Conservation (phyloP, 2,888 invertebrate species). For the Taenaris catops region DNA sequence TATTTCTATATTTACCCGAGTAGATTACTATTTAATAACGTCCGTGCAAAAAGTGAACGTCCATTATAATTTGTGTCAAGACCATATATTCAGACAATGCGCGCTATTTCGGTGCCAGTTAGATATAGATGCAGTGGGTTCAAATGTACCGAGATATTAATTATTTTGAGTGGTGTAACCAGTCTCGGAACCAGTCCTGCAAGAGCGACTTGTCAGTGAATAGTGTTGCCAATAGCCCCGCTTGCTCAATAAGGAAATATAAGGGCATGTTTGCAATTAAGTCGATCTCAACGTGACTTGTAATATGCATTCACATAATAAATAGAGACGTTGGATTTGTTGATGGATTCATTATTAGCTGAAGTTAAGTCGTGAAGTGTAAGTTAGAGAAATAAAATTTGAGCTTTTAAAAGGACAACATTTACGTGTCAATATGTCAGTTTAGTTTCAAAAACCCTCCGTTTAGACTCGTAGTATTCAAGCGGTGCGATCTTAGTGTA, state of each 20-base stretch:
- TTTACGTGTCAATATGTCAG: no score
- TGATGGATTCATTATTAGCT: no score
- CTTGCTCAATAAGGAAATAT: constrained; percentile 23
- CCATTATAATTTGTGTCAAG: constrained; percentile 7
- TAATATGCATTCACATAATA: no score
- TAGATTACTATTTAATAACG: no score
- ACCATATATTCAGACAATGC: constrained; percentile 12
- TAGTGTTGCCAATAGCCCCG: constrained; percentile 23
- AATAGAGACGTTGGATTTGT: no score
- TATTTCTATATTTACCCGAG: no score
- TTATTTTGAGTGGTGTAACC: constrained; percentile 15
- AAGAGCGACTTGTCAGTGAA: constrained; percentile 18
- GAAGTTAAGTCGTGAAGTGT: no score
- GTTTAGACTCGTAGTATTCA: no score
- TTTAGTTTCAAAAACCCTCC: no score
- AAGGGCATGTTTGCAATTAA: constrained; percentile 3
- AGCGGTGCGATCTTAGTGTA: no score
- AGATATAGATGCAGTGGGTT: constrained; percentile 8
- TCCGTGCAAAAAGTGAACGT: constrained; percentile 5
- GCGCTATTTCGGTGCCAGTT: constrained; percentile 3
- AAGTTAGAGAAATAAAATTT: no score
- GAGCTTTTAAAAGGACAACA: no score
- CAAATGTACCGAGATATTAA: constrained; percentile 16
- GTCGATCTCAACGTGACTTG: not conserved
- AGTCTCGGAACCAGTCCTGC: constrained; percentile 13